phyloP scores from a whole-genome alignment of 2,888 invertebrate genomes.

The Stegophylla sp. region DNA sequence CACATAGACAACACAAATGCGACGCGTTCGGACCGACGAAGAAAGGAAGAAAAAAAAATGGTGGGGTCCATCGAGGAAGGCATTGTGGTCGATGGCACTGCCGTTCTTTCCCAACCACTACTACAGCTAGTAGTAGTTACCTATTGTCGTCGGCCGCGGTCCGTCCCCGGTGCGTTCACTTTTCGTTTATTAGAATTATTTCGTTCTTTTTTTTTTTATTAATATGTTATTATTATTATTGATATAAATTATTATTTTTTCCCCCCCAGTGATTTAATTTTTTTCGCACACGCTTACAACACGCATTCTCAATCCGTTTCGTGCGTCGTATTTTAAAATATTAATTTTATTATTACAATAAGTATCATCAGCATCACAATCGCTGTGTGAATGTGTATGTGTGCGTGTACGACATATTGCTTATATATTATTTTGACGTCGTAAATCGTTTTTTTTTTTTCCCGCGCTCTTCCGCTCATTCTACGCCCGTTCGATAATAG shows the following conservation, averaged over 20 bases:
- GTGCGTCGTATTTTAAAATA: too few relatives aligned
- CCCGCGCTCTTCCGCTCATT: too few relatives aligned
- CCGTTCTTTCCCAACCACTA: constrained; percentile 42
- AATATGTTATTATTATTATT: not conserved
- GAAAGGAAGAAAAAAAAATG: constrained; percentile 48
- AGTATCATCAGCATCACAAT: too few relatives aligned
- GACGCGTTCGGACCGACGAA: constrained; percentile 8
- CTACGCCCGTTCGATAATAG: not conserved
- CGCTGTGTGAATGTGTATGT: too few relatives aligned
- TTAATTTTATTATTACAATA: too few relatives aligned
- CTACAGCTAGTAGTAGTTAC: constrained; percentile 22
- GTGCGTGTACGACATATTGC: too few relatives aligned
- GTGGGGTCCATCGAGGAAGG: constrained; percentile 58
- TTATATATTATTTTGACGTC: too few relatives aligned
- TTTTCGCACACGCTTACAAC: too few relatives aligned
- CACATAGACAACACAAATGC: constrained; percentile 2
- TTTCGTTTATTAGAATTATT: not conserved
- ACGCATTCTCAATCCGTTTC: not conserved
- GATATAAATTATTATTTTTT: too few relatives aligned
- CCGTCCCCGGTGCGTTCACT: constrained; percentile 56
- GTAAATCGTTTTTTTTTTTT: not conserved
- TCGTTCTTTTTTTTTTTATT: not conserved
- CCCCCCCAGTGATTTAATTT: not conserved
- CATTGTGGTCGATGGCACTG: constrained; percentile 56
- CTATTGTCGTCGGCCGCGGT: constrained; percentile 58